Conservation (phyloP, 2,888 invertebrate species). For the Ornithoptera alexandrae region DNA sequence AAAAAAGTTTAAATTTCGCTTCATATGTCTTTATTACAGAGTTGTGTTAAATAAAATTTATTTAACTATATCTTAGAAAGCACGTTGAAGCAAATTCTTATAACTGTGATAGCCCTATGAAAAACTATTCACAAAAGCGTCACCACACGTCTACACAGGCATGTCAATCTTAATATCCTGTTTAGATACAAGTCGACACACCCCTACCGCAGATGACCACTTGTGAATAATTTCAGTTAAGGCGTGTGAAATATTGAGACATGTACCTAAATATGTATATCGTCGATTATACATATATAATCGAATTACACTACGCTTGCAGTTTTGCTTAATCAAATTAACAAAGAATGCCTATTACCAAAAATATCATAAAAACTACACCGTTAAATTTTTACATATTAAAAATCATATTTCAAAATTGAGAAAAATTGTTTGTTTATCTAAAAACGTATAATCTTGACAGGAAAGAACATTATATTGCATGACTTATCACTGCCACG, state of each 20-base stretch:
- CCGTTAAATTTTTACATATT: not conserved
- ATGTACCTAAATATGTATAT: too few species aligned
- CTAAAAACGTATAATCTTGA: not conserved
- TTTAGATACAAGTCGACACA: conserved; percentile 15
- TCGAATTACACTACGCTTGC: too few species aligned
- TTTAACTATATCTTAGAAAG: too few species aligned
- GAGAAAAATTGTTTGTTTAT: not conserved
- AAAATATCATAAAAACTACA: not conserved
- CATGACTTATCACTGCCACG: not conserved
- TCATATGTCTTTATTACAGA: too few species aligned
- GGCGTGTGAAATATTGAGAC: too few species aligned
- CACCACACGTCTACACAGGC: conserved; percentile 17
- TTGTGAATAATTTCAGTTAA: too few species aligned
- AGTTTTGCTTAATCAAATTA: too few species aligned
- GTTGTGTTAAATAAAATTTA: too few species aligned
- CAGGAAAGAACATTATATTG: not conserved
- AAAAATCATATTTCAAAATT: not conserved
- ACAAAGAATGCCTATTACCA: not conserved
- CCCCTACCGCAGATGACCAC: not conserved
- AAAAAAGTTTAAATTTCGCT: too few species aligned
- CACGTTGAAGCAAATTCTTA: too few species aligned
- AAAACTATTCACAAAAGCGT: conserved; percentile 12
- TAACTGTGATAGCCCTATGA: conserved; percentile 4
- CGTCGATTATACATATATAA: too few species aligned
- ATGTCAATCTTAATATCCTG: conserved; percentile 23